phyloP scores from a whole-genome alignment of 2,797 vertebrate species.

The Sebastes hubbsi region DNA sequence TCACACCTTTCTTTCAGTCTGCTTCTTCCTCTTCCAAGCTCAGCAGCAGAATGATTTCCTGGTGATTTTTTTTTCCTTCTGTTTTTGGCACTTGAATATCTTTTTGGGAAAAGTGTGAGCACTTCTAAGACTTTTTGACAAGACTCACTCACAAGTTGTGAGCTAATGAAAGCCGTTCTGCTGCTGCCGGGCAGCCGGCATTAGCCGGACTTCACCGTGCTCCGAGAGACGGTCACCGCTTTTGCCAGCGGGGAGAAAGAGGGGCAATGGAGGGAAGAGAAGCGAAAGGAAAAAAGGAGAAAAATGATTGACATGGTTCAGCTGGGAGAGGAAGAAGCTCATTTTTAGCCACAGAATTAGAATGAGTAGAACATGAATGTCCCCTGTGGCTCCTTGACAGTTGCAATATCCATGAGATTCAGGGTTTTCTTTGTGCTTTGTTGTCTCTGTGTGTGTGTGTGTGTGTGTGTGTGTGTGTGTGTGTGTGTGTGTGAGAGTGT shows the following conservation, averaged over 20 bases:
- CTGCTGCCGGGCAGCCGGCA: neutral
- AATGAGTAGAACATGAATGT: slow-evolving; percentile 70
- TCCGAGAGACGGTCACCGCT: slow-evolving; percentile 41
- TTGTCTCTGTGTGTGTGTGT: slow-evolving; percentile 5
- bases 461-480: slow-evolving; percentile 5
- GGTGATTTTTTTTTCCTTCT: neutral
- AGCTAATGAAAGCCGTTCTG: slow-evolving; percentile 44
- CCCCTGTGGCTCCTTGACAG: slow-evolving; percentile 67
- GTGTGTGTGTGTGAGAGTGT: neutral
- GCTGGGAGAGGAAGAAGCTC: slow-evolving; percentile 59
- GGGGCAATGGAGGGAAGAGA: slow-evolving; percentile 11
- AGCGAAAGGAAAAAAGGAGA: slow-evolving; percentile 20
- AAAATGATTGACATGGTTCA: slow-evolving; percentile 68
- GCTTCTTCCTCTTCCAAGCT: slow-evolving; percentile 10
- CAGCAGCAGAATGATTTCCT: slow-evolving; percentile 25
- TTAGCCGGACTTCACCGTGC: slow-evolving; percentile 24
- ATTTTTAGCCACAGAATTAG: slow-evolving; percentile 67
- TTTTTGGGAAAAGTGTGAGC: slow-evolving; percentile 16
- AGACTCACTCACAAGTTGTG: slow-evolving; percentile 37
- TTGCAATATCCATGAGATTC: slow-evolving; percentile 70
- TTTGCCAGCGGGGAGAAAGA: slow-evolving; percentile 28
- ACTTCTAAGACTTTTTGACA: slow-evolving; percentile 39
- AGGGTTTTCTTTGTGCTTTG: slow-evolving; percentile 62
- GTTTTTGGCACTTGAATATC: slow-evolving; percentile 30
- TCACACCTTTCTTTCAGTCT: slow-evolving; percentile 34